Evolutionary conservation across 2,113 vertebrate species (phyloP).

Genomic region (Oplegnathus fasciatus): DNA sequence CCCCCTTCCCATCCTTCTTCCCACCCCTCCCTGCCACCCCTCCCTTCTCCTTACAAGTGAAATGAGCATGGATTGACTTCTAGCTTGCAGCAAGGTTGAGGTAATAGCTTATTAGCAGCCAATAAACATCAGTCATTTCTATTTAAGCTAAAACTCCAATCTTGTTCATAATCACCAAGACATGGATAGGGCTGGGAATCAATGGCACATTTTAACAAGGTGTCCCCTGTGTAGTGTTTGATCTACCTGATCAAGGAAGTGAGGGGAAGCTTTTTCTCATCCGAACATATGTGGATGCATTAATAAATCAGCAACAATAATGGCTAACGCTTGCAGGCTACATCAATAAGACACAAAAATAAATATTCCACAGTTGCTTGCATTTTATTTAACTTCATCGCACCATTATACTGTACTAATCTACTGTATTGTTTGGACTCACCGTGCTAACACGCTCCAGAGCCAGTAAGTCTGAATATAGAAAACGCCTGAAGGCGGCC

Average conservation of each 20-base stretch:
- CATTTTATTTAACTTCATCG: conserved; percentile 17
- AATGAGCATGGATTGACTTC: conserved; percentile 73
- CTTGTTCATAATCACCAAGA: conserved; percentile 71
- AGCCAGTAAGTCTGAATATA: conserved; percentile 4
- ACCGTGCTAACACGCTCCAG: background rate
- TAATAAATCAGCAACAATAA: conserved; percentile 45
- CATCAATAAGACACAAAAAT: conserved; percentile 2
- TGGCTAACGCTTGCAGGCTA: background rate
- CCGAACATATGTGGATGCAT: conserved; percentile 13
- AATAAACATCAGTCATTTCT: conserved; percentile 81
- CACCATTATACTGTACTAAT: background rate
- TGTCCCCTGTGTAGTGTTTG: conserved; percentile 42
- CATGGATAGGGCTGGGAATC: conserved; percentile 62
- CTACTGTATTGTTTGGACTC: conserved; percentile 1
- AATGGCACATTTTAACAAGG: conserved; percentile 62
- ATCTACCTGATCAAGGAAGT: conserved; percentile 49
- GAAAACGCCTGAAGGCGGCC: conserved; percentile 36
- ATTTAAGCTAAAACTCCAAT: conserved; percentile 73
- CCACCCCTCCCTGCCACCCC: conserved; percentile 34
- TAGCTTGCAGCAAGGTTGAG: conserved; percentile 78
- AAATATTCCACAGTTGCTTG: conserved; percentile 5
- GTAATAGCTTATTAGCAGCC: conserved; percentile 80
- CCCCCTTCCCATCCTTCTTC: conserved; percentile 52
- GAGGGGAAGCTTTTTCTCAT: conserved; percentile 8
- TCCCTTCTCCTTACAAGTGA: conserved; percentile 64